Evolutionary conservation across 2,888 invertebrate genomes (phyloP).

Genomic region (Drosophila percnosoma): DNA sequence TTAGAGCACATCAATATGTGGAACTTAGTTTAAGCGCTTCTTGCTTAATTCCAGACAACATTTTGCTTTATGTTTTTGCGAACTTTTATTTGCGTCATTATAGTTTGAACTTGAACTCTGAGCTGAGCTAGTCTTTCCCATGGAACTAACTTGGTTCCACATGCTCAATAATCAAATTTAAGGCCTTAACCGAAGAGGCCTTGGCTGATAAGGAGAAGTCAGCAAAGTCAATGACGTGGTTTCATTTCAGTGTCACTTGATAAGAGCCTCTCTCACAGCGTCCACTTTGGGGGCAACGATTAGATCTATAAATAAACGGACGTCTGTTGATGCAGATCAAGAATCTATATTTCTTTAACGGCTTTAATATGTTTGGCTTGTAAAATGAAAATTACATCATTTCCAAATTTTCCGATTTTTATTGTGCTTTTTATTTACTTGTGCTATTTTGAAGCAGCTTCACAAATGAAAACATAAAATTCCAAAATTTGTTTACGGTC

Average conservation of each 20-base stretch:
- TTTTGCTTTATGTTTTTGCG: not conserved
- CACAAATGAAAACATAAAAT: slow-evolving; percentile 2
- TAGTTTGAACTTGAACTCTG: not conserved
- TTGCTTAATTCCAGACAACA: not conserved
- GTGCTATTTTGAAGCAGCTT: not conserved
- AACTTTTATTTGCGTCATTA: not conserved
- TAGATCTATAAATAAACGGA: not conserved
- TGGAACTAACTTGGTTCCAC: not conserved
- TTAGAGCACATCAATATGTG: not conserved
- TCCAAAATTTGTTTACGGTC: slow-evolving; percentile 29
- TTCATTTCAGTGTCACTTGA: not conserved
- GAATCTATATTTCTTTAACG: not conserved
- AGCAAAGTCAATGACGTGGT: not conserved
- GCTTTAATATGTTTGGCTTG: not conserved
- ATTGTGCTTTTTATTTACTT: not conserved
- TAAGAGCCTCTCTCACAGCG: not conserved
- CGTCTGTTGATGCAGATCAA: not conserved
- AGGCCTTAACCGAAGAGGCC: not conserved
- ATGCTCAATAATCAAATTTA: not conserved
- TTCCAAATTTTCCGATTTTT: not conserved
- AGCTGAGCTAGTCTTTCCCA: not conserved
- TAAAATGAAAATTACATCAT: not conserved
- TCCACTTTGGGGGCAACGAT: not conserved
- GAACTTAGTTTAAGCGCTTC: not conserved
- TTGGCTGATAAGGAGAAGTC: not conserved